Conservation (phyloP, 1,140 invertebrate genomes). For the Lamellibrachia luymesi region DNA sequence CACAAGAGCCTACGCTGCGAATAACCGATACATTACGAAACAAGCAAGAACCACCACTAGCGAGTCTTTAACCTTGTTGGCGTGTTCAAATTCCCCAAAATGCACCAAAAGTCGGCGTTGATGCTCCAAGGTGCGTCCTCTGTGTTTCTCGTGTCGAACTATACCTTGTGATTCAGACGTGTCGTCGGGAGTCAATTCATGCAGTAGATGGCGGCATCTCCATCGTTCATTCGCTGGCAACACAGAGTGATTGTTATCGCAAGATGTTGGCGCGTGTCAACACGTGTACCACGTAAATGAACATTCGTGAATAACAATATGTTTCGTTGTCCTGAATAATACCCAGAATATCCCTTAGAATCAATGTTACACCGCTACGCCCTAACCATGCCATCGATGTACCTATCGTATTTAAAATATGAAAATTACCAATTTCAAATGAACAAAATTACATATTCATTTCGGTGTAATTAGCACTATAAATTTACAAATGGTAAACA, state of each 20-base stretch:
- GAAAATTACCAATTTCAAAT: not conserved
- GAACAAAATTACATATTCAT: too few relatives aligned
- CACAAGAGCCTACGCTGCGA: not conserved
- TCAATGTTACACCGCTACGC: too few relatives aligned
- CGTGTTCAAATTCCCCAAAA: too few relatives aligned
- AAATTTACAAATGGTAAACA: too few relatives aligned
- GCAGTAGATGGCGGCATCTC: not conserved
- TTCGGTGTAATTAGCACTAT: too few relatives aligned
- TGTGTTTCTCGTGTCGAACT: not conserved
- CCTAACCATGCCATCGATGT: too few relatives aligned
- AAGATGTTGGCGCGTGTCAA: not conserved
- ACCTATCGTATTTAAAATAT: not conserved
- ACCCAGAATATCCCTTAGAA: not conserved
- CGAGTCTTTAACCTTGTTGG: too few relatives aligned
- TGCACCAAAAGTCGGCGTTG: too few relatives aligned
- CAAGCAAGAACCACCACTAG: not conserved
- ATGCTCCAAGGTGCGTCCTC: too few relatives aligned
- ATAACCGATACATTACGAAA: not conserved
- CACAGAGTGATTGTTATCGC: not conserved
- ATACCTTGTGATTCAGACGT: not conserved
- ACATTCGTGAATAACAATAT: not conserved
- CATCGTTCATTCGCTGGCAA: not conserved
- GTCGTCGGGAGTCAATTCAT: not conserved
- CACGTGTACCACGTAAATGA: not conserved
- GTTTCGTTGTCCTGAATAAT: too few relatives aligned